Evolutionary conservation across 2,797 vertebrate species (phyloP), one percentile per base, ranked within the genome.

Genomic region (Chaunax sp.): DNA sequence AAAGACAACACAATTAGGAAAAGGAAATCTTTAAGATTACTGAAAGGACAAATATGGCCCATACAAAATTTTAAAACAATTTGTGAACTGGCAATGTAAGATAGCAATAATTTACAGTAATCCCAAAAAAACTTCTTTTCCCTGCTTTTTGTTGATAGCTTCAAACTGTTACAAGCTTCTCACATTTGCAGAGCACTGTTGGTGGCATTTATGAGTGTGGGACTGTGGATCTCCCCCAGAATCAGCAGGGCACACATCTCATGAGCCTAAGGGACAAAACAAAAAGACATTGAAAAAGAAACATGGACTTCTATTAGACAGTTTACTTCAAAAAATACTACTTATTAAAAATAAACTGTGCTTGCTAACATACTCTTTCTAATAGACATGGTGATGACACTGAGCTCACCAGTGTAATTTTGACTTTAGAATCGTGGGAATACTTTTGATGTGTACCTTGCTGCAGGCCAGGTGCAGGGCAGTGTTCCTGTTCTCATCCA

Each of bases 221-320:
- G 95, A 91, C 96, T 96, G 90, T 97, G 96, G 87, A 96, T 98
- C 92, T 98, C 97, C 70, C 96, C 96, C 93, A 99, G 93, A 88
- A 99, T 97, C 94, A 99, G 95, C 92, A 99, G 96, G 87, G 98
- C 97, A 90, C 97, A 99, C 95, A 97, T 98, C 91, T 99, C 98
- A 93, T 99, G 97, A 83, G 96, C 96, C 98, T 99, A 56, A 60
- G 19, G 40, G 26, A 64, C 5, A 54, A 63, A 65, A 67, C 33
- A 62, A 26, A 64, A 20, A 26, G 14, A 47, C n/a, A 52, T 9
- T 25, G 2, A 51, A 52, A 38, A 19, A 25, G 12, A 41, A 7
- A 7, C 8, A 47, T 1, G 13, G n/a, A 40, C 5, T 44, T 35
- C 49, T 20, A 15, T 37, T 4, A 11, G 22, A 46, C 12, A 28